A percentile compares a stretch with the other conserved stretches of the same genome.
phyloP scores from a whole-genome alignment of 2,113 vertebrate genomes.

The Strix uralensis region DNA sequence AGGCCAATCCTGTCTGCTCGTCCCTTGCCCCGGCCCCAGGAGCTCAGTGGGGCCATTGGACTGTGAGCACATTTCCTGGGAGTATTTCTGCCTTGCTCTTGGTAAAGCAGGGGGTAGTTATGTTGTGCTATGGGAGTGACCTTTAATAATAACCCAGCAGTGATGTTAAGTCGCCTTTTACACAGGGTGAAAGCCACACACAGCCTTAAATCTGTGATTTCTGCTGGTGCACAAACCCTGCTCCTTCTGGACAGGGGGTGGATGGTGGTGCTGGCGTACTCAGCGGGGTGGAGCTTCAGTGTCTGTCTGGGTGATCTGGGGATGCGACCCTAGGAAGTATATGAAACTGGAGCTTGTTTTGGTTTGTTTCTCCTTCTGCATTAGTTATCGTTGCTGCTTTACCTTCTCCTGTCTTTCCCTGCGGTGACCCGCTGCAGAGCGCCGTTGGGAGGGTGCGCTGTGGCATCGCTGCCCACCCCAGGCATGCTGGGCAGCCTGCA shows the following conservation, averaged over 20 bases:
- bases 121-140: background rate
- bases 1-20: too few relatives aligned
- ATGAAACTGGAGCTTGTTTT: background rate
- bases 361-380: background rate
- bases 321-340: background rate
- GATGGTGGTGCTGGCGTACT: rapidly evolving
- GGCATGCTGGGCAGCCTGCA: background rate
- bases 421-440: background rate
- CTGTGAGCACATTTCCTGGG: too few relatives aligned
- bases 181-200: background rate
- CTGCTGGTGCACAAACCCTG: background rate
- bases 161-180: background rate
- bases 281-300: background rate
- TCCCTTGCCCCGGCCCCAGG: too few relatives aligned
- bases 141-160: background rate
- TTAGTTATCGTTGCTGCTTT: background rate
- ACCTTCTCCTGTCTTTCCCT: background rate
- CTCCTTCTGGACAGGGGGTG: background rate
- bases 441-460: background rate
- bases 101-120: background rate
- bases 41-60: too few relatives aligned
- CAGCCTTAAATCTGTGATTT: background rate
- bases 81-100: too few relatives aligned
- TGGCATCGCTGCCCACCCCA: background rate
- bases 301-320: background rate